These are phyloP conservation scores for Gymnothorax javanicus DNA, from an alignment of 2,797 vertebrate species.

Conservation along the genomic window DNA sequence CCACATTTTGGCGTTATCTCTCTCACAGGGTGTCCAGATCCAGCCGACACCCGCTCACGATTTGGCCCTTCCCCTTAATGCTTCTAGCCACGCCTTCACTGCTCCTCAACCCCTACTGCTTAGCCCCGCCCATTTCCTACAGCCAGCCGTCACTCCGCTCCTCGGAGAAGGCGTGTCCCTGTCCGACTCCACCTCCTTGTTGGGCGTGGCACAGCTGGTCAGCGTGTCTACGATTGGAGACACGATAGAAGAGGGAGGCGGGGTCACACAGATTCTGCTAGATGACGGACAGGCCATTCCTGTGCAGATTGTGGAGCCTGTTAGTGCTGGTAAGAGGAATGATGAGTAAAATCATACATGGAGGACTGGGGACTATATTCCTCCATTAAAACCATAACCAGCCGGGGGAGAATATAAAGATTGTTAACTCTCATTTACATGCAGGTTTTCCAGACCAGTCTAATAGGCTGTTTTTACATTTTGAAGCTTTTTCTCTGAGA, in stretches of 20 bases:
- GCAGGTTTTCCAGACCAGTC: not conserved
- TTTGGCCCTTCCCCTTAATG: conserved; percentile 53
- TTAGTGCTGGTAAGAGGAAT: conserved; percentile 65
- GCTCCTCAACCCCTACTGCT: conserved; percentile 58
- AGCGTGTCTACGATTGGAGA: conserved; percentile 59
- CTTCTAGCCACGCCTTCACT: conserved; percentile 55
- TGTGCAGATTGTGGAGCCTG: conserved; percentile 63
- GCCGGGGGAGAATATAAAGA: not conserved
- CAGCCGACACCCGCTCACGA: conserved; percentile 64
- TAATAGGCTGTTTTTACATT: not conserved
- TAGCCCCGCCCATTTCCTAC: conserved; percentile 61
- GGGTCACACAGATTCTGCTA: conserved; percentile 68
- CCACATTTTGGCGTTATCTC: not conserved
- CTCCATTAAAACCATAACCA: not conserved
- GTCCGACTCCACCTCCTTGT: conserved; percentile 57
- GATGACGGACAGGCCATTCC: conserved; percentile 69
- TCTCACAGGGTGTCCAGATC: conserved; percentile 57
- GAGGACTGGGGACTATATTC: not conserved
- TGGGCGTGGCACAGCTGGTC: conserved; percentile 65
- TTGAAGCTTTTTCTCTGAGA: too few relatives aligned
- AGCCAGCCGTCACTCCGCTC: conserved; percentile 46
- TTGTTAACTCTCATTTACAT: not conserved
- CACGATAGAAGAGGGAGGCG: conserved; percentile 50
- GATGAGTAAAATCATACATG: not conserved
- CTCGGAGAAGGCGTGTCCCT: conserved; percentile 46